Conservation (phyloP, 2,888 invertebrate genomes). For the Chirona hameri region DNA sequence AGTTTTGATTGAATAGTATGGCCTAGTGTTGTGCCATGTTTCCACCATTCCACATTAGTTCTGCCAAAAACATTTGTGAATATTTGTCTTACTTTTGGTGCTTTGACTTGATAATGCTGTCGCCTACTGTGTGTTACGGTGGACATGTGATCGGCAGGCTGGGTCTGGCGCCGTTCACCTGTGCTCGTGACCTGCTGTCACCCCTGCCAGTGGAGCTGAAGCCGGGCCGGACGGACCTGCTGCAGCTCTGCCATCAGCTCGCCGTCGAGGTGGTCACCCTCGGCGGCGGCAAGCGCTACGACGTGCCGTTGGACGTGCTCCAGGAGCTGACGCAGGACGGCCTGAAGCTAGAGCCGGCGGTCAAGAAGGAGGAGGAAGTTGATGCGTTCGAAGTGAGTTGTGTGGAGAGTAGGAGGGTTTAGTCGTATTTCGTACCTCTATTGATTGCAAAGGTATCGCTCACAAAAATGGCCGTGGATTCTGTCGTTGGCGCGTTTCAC, state of each 20-base stretch:
- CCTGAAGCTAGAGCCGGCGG: not conserved
- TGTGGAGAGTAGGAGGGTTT: not conserved
- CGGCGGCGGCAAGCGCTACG: constrained; percentile 44
- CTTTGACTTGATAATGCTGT: too few species aligned
- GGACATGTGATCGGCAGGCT: too few species aligned
- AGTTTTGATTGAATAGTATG: too few species aligned
- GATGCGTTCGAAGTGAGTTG: constrained; percentile 29
- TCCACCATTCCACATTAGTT: too few species aligned
- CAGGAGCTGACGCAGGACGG: not conserved
- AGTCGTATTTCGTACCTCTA: too few species aligned
- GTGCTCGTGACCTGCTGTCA: constrained; percentile 44
- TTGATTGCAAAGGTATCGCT: too few species aligned
- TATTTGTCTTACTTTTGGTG: too few species aligned
- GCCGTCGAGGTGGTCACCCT: constrained; percentile 45
- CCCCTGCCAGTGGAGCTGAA: constrained; percentile 38
- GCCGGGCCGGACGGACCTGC: constrained; percentile 43
- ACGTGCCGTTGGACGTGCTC: constrained; percentile 40
- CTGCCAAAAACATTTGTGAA: too few species aligned
- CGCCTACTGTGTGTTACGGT: too few species aligned
- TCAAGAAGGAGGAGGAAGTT: not conserved
- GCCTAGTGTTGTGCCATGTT: too few species aligned
- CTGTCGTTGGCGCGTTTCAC: too few species aligned
- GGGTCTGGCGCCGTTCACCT: constrained; percentile 45
- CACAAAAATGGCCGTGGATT: too few species aligned
- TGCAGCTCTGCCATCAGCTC: constrained; percentile 44